Evolutionary conservation across 2,113 vertebrate species (phyloP).

Genomic region (Rana temporaria): DNA sequence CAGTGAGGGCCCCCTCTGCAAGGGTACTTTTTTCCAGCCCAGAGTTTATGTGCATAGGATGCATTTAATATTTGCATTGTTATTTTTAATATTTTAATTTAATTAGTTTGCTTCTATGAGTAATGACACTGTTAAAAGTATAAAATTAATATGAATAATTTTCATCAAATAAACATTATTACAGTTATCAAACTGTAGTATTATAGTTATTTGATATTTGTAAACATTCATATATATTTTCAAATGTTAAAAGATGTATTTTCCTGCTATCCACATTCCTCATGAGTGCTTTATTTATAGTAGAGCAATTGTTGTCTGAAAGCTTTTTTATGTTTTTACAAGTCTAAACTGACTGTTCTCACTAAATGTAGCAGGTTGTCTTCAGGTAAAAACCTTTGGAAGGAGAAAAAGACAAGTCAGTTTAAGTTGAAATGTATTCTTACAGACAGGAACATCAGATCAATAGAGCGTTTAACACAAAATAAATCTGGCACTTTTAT

Average conservation of each 20-base stretch:
- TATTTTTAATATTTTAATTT: too few species aligned
- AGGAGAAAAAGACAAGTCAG: slow-evolving; percentile 18
- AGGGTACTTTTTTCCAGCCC: too few species aligned
- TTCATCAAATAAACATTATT: too few species aligned
- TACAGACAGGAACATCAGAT: slow-evolving; percentile 6
- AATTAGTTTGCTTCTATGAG: too few species aligned
- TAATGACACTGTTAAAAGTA: too few species aligned
- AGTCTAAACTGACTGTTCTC: not conserved
- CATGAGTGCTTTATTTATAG: not conserved
- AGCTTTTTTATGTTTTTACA: not conserved
- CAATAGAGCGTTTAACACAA: slow-evolving; percentile 18
- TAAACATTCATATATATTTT: not conserved
- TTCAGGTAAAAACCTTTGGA: not conserved
- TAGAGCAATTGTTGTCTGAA: not conserved
- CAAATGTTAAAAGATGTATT: not conserved
- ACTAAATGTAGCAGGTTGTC: not conserved
- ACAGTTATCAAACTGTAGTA: too few species aligned
- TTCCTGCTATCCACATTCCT: not conserved
- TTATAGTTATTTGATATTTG: too few species aligned
- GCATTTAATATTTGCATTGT: too few species aligned
- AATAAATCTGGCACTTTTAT: slow-evolving; percentile 9
- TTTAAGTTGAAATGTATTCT: slow-evolving; percentile 22
- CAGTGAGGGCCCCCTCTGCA: too few species aligned
- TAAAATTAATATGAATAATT: too few species aligned
- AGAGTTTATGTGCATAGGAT: too few species aligned